Percentiles rank a stretch among this genome's conserved stretches.
phyloP scores from a whole-genome alignment of 64 coral and sea anemone genomes.

The Catalaphyllia jardinei region DNA sequence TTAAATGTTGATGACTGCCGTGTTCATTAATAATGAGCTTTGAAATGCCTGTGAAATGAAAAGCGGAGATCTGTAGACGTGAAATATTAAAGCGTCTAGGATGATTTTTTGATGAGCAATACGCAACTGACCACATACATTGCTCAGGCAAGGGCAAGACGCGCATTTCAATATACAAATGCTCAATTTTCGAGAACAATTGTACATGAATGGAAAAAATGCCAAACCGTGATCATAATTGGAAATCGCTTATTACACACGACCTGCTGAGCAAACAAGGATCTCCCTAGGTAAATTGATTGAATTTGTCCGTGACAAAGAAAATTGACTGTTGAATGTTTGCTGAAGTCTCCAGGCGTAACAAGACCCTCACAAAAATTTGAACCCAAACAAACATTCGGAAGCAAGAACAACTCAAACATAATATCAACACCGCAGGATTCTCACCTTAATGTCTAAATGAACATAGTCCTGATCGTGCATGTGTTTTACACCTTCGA shows the following conservation, averaged over 20 bases:
- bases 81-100: slow-evolving; percentile 28
- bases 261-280: neutral
- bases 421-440: slow-evolving; percentile 28
- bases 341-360: slow-evolving; percentile 27
- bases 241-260: neutral
- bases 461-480: slow-evolving; percentile 81
- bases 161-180: neutral
- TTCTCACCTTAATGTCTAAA: slow-evolving; percentile 84
- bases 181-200: neutral
- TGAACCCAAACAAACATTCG: slow-evolving; percentile 23
- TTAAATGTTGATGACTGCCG: neutral
- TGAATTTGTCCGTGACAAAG: slow-evolving; percentile 4
- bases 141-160: neutral
- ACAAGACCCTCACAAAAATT: slow-evolving; percentile 11
- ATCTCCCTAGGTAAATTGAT: slow-evolving; percentile 6
- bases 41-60: slow-evolving; percentile 12
- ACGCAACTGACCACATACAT: neutral
- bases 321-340: slow-evolving; percentile 7
- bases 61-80: neutral
- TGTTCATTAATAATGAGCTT: neutral
- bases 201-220: neutral
- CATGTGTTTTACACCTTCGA: slow-evolving; percentile 86
- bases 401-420: slow-evolving; percentile 46
- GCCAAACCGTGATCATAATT: neutral
- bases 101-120: slow-evolving; percentile 23